Base-by-base conservation (phyloP, 2,888 invertebrate genomes). In the Acholoe squamosa region DNA sequence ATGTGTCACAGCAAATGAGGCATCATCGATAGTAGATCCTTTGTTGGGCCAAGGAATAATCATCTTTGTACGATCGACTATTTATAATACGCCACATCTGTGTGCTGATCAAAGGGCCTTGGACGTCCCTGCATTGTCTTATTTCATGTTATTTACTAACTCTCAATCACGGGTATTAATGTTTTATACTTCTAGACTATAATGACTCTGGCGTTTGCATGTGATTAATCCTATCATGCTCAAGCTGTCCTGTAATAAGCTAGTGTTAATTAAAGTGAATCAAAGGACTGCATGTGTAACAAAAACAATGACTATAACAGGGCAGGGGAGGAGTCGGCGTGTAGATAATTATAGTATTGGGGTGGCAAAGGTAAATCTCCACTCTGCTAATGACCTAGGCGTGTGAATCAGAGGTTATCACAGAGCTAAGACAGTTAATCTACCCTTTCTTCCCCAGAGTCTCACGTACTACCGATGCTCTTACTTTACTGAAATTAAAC, bases 151-250 rank as follows among this genome's bases (percentile, higher is more conserved):
- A 71, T 71, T 71, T 71, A 71, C 71, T 71, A 71, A 28, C 71
- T 71, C 71, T 16, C 28, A 71, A 3, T 71, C 71, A 71, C 71
- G 71, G 3, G 71, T 71, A 71, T 71, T 71, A 71, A 28, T 7
- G 31, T 28, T 71, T 25, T 71, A 71, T 28, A 71, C 31, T 28
- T 28, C 31, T 28, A 71, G 71, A 71, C 80, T 33, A 22, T 80
- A 80, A 80, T 80, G 80, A 80, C 80, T 80, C 43, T 14, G 34
- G 16, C 33, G 80, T 80, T 33, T 80, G 80, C 43, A 43, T 80
- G 80, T 19, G 80, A 80, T 80, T 80, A 80, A 80, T 80, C 80
- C 33, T 80, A 80, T 80, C 80, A 33, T 43, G 43, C 34, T 80
- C 33, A 43, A 33, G 80, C 22, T 33, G 80, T 43, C 80, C 80